Evolutionary conservation across 2,113 vertebrate species (phyloP), one percentile per base, ranked within the genome.

Genomic region (Etheostoma cragini): DNA sequence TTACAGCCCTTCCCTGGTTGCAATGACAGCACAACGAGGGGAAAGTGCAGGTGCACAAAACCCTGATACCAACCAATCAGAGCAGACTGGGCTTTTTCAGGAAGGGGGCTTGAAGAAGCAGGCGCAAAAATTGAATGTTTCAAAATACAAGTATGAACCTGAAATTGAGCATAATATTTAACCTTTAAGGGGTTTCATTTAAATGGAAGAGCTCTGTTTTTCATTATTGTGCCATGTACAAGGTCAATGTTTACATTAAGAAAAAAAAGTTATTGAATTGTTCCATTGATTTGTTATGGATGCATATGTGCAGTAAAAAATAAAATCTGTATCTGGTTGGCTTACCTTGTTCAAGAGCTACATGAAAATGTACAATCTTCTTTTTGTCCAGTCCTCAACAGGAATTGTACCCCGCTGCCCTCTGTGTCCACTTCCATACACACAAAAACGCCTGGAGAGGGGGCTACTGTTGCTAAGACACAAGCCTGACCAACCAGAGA

Each of bases 391-490:
- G 50, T 52, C 45, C 22, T 47, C 38, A 70, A 54, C 69, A 80
- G 35, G 56, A 72, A 76, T 30, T 72, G 53, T 16, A 13, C 73
- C 61, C 42, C 62, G n/a, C 67, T 80, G 30, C 64, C 60, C 42
- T 74, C 17, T 4, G 47, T 19, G 61, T 80, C 66, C 62, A 72
- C 64, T 38, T 88, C 72, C 52, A 63, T 45, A 42, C 46, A 64
- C 38, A 30, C 60, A 35, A 46, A 64, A 53, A 79, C 80, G 65
- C 35, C 70, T 56, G 26, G 26, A 33, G 65, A 73, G 16, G 12
- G 38, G 53, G 49, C 45, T 4, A 35, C 52, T 22, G 71, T 66
- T 83, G 82, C 82, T 67, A 85, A 62, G 74, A 49, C 82, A 76
- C 53, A 50, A 5, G 30, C 8, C 64, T 66, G 67, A 67, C 72